A percentile compares a stretch with the other conserved stretches of the same genome.
phyloP scores from a whole-genome alignment of 2,797 vertebrate genomes.

The Miichthys miiuy region DNA sequence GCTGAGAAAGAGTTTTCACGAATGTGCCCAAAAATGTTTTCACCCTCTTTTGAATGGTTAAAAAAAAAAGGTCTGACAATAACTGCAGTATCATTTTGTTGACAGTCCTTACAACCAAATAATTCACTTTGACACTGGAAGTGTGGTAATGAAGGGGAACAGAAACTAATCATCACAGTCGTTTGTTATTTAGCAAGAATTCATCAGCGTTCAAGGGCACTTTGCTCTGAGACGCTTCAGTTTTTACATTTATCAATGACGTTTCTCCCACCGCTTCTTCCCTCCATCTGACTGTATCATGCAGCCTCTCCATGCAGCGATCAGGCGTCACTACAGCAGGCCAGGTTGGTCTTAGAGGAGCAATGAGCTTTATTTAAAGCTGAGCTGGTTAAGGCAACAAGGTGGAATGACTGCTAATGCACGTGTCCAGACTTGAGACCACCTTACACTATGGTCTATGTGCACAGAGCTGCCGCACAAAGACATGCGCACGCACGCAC shows the following conservation, averaged over 20 bases:
- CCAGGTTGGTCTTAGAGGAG: slow-evolving; percentile 14
- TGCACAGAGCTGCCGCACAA: not conserved
- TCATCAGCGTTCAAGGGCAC: slow-evolving; percentile 20
- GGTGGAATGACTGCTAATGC: slow-evolving; percentile 61
- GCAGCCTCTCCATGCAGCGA: not conserved
- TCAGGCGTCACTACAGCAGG: slow-evolving; percentile 11
- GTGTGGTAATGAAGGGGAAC: no score
- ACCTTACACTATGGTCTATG: not conserved
- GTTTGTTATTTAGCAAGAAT: slow-evolving; percentile 14
- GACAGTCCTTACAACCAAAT: not conserved
- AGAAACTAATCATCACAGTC: not conserved
- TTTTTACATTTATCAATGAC: slow-evolving; percentile 33
- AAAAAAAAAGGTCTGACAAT: not conserved
- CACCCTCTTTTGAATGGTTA: not conserved
- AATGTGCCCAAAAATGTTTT: not conserved
- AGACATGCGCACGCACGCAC: not conserved
- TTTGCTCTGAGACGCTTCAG: not conserved
- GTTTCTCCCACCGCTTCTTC: not conserved
- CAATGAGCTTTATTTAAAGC: slow-evolving; percentile 63
- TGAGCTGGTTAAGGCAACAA: slow-evolving; percentile 43
- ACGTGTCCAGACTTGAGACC: slow-evolving; percentile 10
- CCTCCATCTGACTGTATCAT: not conserved
- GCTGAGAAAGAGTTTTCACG: not conserved
- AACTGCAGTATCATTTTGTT: not conserved
- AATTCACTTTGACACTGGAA: not conserved